Base-by-base conservation (phyloP, 2,888 invertebrate genomes). In the Acanthosoma haemorrhoidale region DNA sequence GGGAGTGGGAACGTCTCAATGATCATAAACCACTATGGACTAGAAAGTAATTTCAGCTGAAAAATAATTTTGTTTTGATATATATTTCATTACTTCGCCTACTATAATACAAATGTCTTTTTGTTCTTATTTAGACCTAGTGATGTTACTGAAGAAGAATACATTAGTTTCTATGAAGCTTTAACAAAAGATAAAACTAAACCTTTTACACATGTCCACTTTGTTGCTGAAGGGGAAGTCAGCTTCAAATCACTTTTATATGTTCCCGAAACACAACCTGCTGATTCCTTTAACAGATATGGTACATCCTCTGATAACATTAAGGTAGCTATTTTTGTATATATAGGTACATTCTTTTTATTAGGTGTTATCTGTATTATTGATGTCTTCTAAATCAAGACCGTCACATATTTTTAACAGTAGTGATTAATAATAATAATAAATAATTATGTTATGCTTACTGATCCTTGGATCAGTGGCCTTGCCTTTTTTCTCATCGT, bases 11-110 rank as follows among this genome's bases (percentile, higher is more conserved):
- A 80, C 83, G 95, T 39, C 86, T 98, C 79, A 99, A 99, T 81
- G 93, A 94, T 79, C 92, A 93, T 79, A 99, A 99, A 83, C 99
- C 99, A 16, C 94, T 99, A 79, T 99, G 99, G 99, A 96, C 96
- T 21, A 85, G 96, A 77, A 98, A 97, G 85, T 87, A 82, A 77
- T 77, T 75, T 13, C 2, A 70, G 29, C 41, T 1, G 25, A 57
- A 21, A 39, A 32, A 11, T 6, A 5, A 11, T 32, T 59, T 32
- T 9, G 2, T 1, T 34, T 16, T 29, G 2, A 32, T 29, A 15
- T 32, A 18, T 36, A 3, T 1, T 32, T 32, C 15, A 59, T 59
- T 59, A 32, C 8, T 58, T 9, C 6, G 32, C 13, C 16, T 2
- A 32, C 21, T 31, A 16, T 32, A 29, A 32, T 0, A 32, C 32